Evolutionary conservation across 2,888 invertebrate species (phyloP), one percentile per base, ranked within the genome.

Genomic region (Mystacides longicornis): DNA sequence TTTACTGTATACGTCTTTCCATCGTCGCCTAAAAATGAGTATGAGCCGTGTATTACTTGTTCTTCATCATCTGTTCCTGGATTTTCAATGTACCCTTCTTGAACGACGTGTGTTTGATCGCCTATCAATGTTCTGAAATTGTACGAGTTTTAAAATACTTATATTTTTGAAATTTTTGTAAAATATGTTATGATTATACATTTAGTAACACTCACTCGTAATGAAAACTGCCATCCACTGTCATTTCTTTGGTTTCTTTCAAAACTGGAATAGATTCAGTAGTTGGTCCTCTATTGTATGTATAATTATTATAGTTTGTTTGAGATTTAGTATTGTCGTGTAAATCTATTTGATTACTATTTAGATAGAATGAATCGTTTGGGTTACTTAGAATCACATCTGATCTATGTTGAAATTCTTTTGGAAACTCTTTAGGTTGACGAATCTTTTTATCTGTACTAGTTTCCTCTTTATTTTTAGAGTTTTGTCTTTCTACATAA

Each of bases 21-120:
- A 66, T 82, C 78, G 63, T 81, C 81, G 11, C 81, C 81, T 9
- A 81, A 77, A 63, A 81, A 82, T 3, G 82, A 82, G 64, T 82
- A 82, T 20, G 81, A 81, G 54, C 82, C 82, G 64, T 79, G 76
- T 4, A 82, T 81, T 3, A 80, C 78, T 67, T 81, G 78, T 60
- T 81, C 80, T 56, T 80, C 78, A 62, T 79, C 75, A 18, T 81
- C 81, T 65, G 77, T 74, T 50, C 79, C 79, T 54, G 75, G 72
- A 61, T 80, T 78, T 62, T 78, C 77, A 68, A 82, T 77, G 59
- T 78, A 78, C 65, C 78, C 77, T 58, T 77, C 75, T 66, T 78
- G 77, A 58, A 75, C 74, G 60, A 77, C 75, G 68, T 78, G 77
- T 31, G 77, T 78, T 64, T 77, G 77, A 65, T 78, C 77, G 47